Evolutionary conservation across 2,888 invertebrate genomes (phyloP).

Genomic region (Agrenia bidenticulata): DNA sequence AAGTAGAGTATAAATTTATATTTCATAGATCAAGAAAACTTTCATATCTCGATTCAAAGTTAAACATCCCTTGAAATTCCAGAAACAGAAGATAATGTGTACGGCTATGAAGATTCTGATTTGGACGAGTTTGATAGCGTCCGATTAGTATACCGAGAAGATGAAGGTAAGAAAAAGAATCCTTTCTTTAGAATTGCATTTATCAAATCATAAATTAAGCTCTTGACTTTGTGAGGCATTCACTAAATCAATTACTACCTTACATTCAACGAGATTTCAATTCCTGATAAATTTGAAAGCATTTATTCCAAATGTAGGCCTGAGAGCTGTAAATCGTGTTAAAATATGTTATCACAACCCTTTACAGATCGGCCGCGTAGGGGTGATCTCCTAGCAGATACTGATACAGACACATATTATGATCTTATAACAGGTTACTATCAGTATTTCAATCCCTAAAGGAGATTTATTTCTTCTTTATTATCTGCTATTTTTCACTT

Average conservation of each 20-base stretch:
- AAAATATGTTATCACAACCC: neutral
- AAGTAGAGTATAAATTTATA: slow-evolving; percentile 17
- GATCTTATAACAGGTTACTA: slow-evolving; percentile 43
- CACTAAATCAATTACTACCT: too few relatives aligned
- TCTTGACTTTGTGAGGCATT: too few relatives aligned
- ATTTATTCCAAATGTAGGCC: too few relatives aligned
- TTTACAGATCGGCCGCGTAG: slow-evolving; percentile 37
- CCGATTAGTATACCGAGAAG: slow-evolving; percentile 51
- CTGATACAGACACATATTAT: slow-evolving; percentile 38
- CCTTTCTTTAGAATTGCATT: neutral
- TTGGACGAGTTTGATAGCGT: slow-evolving; percentile 52
- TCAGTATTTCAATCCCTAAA: too few relatives aligned
- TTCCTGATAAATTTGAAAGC: neutral
- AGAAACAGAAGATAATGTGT: slow-evolving; percentile 31
- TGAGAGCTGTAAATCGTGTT: neutral
- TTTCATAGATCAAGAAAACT: neutral
- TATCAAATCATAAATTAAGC: too few relatives aligned
- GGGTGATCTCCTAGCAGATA: slow-evolving; percentile 29
- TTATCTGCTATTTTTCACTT: too few relatives aligned
- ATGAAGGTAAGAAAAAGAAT: slow-evolving; percentile 43
- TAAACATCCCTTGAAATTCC: neutral
- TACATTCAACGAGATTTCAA: neutral
- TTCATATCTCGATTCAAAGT: neutral
- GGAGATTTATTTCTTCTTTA: too few relatives aligned
- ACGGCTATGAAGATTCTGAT: slow-evolving; percentile 52